These are phyloP conservation scores for Thryonomys swinderianus DNA, from an alignment of 2,113 vertebrate genomes.

Conservation along the genomic window DNA sequence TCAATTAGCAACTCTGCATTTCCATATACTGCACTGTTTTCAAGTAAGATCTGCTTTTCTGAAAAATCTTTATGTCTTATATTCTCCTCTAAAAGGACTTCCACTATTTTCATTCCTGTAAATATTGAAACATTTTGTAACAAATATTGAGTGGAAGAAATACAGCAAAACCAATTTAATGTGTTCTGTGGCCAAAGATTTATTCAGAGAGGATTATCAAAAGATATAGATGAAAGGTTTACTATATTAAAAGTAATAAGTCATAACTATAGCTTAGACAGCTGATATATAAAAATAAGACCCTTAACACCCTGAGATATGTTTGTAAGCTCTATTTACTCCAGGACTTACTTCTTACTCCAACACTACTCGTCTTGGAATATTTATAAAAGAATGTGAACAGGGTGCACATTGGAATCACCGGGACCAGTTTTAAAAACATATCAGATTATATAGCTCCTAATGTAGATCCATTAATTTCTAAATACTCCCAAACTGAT, in stretches of 20 bases:
- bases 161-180: background rate
- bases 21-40: background rate
- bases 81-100: background rate
- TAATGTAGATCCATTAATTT: background rate
- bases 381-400: background rate
- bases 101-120: background rate
- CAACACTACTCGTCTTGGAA: background rate
- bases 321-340: background rate
- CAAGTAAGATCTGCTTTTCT: slow-evolving; percentile 17
- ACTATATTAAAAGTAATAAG: background rate
- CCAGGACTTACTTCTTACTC: background rate
- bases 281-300: background rate
- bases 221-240: background rate
- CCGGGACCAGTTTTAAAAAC: background rate
- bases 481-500: background rate
- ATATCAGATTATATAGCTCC: background rate
- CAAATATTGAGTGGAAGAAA: background rate
- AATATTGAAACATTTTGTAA: background rate
- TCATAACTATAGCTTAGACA: background rate
- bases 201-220: background rate
- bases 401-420: background rate
- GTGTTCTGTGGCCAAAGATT: background rate
- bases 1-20: background rate
- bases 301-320: background rate
- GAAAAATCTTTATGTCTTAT: background rate